Base-by-base conservation (phyloP, 2,113 vertebrate species). In the Dicerorhinus sumatrensis region DNA sequence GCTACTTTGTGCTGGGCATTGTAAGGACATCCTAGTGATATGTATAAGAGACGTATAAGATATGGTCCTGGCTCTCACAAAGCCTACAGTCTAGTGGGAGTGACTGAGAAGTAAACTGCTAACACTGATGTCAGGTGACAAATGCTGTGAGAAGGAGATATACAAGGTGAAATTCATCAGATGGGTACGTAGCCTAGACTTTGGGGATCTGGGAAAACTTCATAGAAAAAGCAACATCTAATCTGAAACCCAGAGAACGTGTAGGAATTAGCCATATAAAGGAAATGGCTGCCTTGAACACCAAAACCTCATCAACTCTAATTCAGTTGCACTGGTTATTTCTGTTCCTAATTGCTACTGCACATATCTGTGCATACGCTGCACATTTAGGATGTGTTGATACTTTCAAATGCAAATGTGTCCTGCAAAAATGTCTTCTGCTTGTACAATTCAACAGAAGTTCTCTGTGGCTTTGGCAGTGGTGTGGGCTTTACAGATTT, bases 351-450 rank as follows among this genome's bases (percentile, higher is more conserved):
- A 97, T 98, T 98, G 94, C 97, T 96, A 82, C 96, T 97, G 97
- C 96, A 92, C 88, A 91, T 94, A 97, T 97, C 97, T 98, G 89
- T 98, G 92, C 94, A 82, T 90, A 95, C n/a, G 25, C 97, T 94
- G 96, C 87, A 96, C 65, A 92, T 97, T 98, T 96, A 96, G 94
- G 90, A 91, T 96, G 67, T 89, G 92, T 88, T 90, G 87, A 67
- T 95, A 94, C 96, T 98, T 98, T 98, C 95, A 98, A 88, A 98
- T 98, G 98, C 97, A 98, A 98, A 98, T 97, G 80, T 88, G 83
- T 86, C 94, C 80, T 90, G 65, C 75, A 97, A 91, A 98, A 97
- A 92, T 79, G 95, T 92, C 96, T 96, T 85, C 75, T 75, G 89
- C 88, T 97, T 94, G 76, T 81, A 62, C 56, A 81, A 92, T 92